Evolutionary conservation across 2,888 invertebrate species (phyloP).

Genomic region (Tiliacea aurago): DNA sequence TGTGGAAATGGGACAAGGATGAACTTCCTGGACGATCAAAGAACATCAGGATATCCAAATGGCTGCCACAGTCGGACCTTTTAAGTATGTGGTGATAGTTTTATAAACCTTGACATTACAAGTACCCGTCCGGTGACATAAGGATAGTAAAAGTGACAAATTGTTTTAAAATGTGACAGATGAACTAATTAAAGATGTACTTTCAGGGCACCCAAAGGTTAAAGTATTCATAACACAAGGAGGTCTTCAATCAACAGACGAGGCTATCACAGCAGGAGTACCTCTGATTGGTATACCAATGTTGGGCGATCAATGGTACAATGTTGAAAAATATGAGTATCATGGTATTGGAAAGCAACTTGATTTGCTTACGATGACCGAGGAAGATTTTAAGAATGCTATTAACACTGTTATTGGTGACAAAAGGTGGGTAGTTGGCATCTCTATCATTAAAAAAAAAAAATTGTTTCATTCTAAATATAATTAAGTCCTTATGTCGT

Average conservation of each 20-base stretch:
- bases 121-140: background rate
- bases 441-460: too few relatives aligned
- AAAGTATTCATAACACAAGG: constrained; percentile 66
- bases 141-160: too few relatives aligned
- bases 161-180: background rate
- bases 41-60: constrained; percentile 82
- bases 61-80: constrained; percentile 82
- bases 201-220: constrained; percentile 51
- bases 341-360: constrained; percentile 44
- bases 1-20: constrained; percentile 85
- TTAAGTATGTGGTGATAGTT: constrained; percentile 41
- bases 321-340: constrained; percentile 53
- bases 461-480: background rate
- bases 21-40: constrained; percentile 73
- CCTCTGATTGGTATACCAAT: constrained; percentile 66
- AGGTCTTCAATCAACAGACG: constrained; percentile 69
- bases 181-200: background rate
- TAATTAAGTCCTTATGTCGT: background rate
- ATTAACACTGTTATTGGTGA: constrained; percentile 35
- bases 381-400: constrained; percentile 29
- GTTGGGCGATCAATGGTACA: constrained; percentile 64
- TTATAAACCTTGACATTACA: background rate
- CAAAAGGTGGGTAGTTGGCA: constrained; percentile 26
- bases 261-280: constrained; percentile 65
- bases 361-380: constrained; percentile 36